A percentile compares a stretch with the other conserved stretches of the same genome.
Evolutionary conservation across 2,888 invertebrate genomes (phyloP).

Genomic region (Rapana venosa): DNA sequence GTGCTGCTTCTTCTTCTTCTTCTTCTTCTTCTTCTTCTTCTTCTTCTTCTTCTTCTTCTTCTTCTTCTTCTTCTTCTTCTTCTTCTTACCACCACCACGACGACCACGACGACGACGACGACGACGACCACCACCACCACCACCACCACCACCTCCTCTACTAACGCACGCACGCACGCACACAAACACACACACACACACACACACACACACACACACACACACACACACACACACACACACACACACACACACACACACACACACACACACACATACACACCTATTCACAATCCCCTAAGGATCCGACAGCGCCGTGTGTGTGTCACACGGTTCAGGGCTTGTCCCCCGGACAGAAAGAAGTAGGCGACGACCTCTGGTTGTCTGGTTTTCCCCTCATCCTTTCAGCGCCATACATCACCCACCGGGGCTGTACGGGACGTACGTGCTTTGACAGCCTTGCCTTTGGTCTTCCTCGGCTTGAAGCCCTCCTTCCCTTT

Average conservation of each 20-base stretch:
- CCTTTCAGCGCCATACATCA: too few species aligned
- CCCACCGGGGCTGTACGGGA: too few species aligned
- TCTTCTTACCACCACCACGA: background rate
- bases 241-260: background rate
- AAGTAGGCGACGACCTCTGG: too few species aligned
- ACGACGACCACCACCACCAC: too few species aligned
- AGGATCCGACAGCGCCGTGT: background rate
- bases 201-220: conserved; percentile 1
- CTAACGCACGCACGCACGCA: conserved; percentile 7
- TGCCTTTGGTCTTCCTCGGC: too few species aligned
- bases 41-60: background rate
- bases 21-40: background rate
- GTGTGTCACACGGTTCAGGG: background rate
- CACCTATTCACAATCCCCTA: background rate
- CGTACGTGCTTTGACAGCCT: too few species aligned
- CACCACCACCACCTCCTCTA: too few species aligned
- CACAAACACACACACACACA: background rate
- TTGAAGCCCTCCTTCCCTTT: too few species aligned
- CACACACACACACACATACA: conserved; percentile 5
- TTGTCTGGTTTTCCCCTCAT: too few species aligned
- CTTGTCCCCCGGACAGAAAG: too few species aligned
- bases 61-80: background rate
- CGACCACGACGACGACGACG: too few species aligned
- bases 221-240: background rate
- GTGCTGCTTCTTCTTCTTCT: background rate